Conservation (phyloP, 2,797 vertebrate genomes). For the Percopsis omiscomaycus region DNA sequence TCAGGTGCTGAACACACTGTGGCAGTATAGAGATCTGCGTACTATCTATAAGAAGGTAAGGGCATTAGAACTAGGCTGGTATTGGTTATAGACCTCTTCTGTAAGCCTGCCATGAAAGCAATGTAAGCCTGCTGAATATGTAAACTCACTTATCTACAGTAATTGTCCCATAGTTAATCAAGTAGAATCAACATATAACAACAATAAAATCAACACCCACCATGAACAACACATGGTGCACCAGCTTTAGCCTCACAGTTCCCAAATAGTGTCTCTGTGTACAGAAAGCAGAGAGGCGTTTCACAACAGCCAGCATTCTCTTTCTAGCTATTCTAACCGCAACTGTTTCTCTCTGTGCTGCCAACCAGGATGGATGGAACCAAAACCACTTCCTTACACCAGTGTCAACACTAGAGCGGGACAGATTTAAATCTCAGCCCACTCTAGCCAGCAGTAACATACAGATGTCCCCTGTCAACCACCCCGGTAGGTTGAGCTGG, state of each 20-base stretch:
- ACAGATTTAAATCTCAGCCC: slow-evolving; percentile 95
- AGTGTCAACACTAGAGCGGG: slow-evolving; percentile 92
- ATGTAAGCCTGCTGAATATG: too few species aligned
- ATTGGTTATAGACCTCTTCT: too few species aligned
- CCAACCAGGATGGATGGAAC: slow-evolving; percentile 93
- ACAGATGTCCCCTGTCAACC: slow-evolving; percentile 93
- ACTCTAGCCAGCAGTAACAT: slow-evolving; percentile 86
- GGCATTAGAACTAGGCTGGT: neutral
- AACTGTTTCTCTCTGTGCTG: slow-evolving; percentile 5
- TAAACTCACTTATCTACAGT: too few species aligned
- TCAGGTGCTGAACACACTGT: slow-evolving; percentile 95
- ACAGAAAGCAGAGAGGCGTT: neutral
- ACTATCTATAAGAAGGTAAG: slow-evolving; percentile 98
- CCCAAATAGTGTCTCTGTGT: slow-evolving; percentile 8
- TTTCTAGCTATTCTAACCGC: neutral
- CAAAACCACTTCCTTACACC: slow-evolving; percentile 99
- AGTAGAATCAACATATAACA: neutral
- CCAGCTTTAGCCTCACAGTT: neutral
- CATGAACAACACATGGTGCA: neutral
- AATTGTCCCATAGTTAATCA: too few species aligned
- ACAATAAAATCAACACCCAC: neutral
- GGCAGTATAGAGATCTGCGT: slow-evolving; percentile 96
- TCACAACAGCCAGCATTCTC: neutral
- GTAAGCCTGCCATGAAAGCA: too few species aligned
- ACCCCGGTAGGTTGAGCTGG: slow-evolving; percentile 82